Evolutionary conservation across 2,113 vertebrate species (phyloP).

Genomic region (Pleuronectes platessa): DNA sequence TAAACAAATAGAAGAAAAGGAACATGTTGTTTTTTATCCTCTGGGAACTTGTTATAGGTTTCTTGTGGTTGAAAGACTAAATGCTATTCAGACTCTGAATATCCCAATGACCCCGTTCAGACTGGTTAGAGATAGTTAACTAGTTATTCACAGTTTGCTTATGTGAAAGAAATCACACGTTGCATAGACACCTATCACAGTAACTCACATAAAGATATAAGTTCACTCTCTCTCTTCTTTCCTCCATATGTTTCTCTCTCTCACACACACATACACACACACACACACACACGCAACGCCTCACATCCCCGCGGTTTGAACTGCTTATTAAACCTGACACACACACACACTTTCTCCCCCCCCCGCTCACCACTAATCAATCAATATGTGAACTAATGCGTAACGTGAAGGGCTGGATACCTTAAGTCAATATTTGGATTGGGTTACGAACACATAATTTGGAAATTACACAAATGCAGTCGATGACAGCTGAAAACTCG

Average conservation of each 20-base stretch:
- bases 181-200: no score
- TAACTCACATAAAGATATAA: no score
- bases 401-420: conserved; percentile 55
- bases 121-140: no score
- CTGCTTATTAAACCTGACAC: conserved; percentile 64
- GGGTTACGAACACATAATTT: conserved; percentile 65
- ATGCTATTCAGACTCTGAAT: no score
- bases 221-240: background rate
- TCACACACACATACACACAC: background rate
- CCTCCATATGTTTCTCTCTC: background rate
- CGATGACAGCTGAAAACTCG: conserved; percentile 60
- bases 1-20: background rate
- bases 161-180: no score
- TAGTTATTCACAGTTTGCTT: no score
- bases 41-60: background rate
- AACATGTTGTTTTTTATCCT: background rate
- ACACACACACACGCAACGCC: background rate
- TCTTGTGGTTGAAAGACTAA: background rate
- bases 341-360: conserved; percentile 27
- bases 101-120: no score
- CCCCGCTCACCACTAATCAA: conserved; percentile 57
- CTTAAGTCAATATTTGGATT: conserved; percentile 74
- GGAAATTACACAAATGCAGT: conserved; percentile 61
- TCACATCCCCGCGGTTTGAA: conserved; percentile 38
- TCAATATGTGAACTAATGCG: conserved; percentile 52